A percentile compares a stretch with the other conserved stretches of the same genome.
Conservation (phyloP, 2,113 vertebrate species). For the Empidonax traillii region DNA sequence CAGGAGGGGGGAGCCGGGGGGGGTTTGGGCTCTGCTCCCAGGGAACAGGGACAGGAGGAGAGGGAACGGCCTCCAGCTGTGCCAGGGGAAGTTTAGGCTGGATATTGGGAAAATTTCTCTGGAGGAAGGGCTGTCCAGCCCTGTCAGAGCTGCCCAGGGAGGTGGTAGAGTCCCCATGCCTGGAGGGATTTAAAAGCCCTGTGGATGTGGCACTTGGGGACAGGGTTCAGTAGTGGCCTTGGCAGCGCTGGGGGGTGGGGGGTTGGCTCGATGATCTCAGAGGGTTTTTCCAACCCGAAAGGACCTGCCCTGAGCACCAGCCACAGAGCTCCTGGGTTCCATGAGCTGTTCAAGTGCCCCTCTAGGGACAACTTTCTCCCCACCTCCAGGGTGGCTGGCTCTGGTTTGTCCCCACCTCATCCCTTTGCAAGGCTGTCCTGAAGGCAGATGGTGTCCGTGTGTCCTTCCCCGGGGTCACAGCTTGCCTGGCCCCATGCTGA, state of each 20-base stretch:
- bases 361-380: background rate
- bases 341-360: background rate
- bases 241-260: background rate
- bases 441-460: background rate
- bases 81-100: background rate
- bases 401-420: background rate
- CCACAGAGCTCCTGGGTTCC: background rate
- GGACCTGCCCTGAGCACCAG: background rate
- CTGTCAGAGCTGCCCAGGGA: background rate
- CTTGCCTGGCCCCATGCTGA: background rate
- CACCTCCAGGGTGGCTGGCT: background rate
- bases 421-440: background rate
- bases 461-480: background rate
- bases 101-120: background rate
- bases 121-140: accelerated
- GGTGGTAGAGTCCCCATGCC: background rate
- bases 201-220: background rate
- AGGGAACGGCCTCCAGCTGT: background rate
- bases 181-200: background rate
- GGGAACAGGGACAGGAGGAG: background rate
- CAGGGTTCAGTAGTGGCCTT: background rate
- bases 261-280: background rate
- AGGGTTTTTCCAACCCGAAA: background rate
- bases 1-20: background rate
- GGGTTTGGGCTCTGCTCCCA: background rate